Conservation (phyloP, 2,888 invertebrate genomes). For the Cerastis rubricosa region DNA sequence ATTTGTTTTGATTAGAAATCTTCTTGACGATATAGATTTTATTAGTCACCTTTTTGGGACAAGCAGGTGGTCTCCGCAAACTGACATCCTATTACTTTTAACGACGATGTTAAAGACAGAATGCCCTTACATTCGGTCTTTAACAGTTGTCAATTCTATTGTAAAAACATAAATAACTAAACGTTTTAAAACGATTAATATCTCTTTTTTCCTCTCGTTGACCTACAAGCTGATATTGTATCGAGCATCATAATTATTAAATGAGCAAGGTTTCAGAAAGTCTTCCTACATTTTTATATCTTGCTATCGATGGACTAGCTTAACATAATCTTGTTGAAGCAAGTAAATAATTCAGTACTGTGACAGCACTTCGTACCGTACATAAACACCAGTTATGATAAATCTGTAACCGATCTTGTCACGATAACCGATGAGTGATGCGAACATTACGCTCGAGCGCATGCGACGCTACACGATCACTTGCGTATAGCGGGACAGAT, state of each 20-base stretch:
- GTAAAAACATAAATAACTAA: neutral
- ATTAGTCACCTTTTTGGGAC: neutral
- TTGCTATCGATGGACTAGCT: neutral
- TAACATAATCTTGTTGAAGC: neutral
- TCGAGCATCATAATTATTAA: neutral
- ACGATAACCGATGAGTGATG: conserved; percentile 30
- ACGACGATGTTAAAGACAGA: neutral
- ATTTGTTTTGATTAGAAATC: no score
- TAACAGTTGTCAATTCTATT: no score
- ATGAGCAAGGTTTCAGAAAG: neutral
- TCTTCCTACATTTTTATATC: no score
- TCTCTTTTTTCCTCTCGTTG: neutral
- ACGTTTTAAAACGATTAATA: neutral
- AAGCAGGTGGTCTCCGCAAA: neutral
- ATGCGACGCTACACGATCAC: conserved; percentile 18
- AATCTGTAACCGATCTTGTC: conserved; percentile 29
- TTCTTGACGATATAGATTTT: neutral
- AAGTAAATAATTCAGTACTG: neutral
- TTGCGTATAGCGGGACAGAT: conserved; percentile 15
- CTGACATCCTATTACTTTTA: neutral
- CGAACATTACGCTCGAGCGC: neutral
- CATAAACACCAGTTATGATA: conserved; percentile 10
- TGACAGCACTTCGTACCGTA: neutral
- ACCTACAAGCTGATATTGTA: neutral
- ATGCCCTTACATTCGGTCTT: no score